Conservation (phyloP, 2,113 vertebrate species). For the Chascanopsetta lugubris region DNA sequence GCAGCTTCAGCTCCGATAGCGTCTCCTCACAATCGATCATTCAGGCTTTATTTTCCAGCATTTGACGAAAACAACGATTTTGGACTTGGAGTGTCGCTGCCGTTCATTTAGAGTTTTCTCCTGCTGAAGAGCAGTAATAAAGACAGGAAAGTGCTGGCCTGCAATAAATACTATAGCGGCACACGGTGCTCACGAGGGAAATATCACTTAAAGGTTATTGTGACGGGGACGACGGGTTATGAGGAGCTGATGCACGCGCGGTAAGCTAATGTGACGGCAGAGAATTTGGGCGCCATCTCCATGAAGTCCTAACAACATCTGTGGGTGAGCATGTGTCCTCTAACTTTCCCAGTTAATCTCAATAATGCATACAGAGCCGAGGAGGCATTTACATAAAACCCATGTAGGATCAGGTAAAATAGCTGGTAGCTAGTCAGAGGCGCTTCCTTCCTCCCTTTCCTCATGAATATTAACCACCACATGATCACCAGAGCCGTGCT, state of each 20-base stretch:
- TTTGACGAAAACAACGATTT: too few relatives aligned
- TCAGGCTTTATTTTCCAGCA: too few relatives aligned
- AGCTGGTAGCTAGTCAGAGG: conserved; percentile 43
- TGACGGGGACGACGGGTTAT: conserved; percentile 9
- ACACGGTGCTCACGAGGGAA: neutral
- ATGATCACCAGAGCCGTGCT: conserved; percentile 44
- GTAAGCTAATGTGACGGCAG: conserved; percentile 44
- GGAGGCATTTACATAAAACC: conserved; percentile 63
- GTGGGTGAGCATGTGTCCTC: conserved; percentile 46
- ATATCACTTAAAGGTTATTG: conserved; percentile 36
- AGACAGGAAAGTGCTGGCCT: neutral
- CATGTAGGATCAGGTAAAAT: conserved; percentile 59
- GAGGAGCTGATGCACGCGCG: conserved; percentile 30
- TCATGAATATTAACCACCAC: conserved; percentile 69
- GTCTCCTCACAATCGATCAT: too few relatives aligned
- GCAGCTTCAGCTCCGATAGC: too few relatives aligned
- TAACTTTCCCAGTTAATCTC: conserved; percentile 50
- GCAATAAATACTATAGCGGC: neutral
- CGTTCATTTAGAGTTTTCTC: neutral
- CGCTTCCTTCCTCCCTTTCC: conserved; percentile 15
- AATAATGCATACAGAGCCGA: conserved; percentile 63
- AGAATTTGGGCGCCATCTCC: conserved; percentile 38
- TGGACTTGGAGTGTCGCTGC: neutral
- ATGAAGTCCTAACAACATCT: conserved; percentile 54
- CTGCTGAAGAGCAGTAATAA: neutral